phyloP scores from a whole-genome alignment of 2,113 vertebrate genomes.

The Sciurus niger region DNA sequence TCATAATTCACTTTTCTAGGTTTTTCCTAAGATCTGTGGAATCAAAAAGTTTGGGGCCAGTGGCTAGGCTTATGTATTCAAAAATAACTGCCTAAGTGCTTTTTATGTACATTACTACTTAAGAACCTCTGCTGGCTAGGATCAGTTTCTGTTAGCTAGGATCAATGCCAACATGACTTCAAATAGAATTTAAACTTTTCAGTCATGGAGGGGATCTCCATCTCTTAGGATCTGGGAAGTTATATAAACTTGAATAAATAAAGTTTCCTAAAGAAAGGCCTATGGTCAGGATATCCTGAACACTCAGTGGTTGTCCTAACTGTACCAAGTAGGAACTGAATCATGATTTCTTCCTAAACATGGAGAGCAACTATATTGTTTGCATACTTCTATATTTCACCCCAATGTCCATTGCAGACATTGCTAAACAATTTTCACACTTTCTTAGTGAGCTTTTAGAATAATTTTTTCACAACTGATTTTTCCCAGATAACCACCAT shows the following conservation, averaged over 20 bases:
- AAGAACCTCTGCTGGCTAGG: neutral
- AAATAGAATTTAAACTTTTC: neutral
- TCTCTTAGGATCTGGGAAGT: neutral
- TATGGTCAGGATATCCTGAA: neutral
- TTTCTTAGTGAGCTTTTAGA: neutral
- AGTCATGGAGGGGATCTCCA: neutral
- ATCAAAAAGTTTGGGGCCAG: neutral
- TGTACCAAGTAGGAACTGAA: neutral
- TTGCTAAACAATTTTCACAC: neutral
- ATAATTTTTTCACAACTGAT: constrained; percentile 18
- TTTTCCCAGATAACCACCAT: neutral
- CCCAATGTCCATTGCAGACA: neutral
- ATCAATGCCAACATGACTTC: constrained; percentile 17
- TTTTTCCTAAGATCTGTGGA: neutral
- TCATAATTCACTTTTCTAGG: constrained; percentile 33
- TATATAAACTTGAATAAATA: neutral
- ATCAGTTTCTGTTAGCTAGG: neutral
- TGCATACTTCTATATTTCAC: neutral
- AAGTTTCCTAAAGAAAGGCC: neutral
- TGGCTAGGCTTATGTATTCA: neutral
- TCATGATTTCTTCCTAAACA: neutral
- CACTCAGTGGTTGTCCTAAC: neutral
- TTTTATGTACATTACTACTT: neutral
- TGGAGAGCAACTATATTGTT: neutral
- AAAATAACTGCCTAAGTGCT: neutral